Conservation (phyloP, 2,113 vertebrate genomes). For the Pipa parva region DNA sequence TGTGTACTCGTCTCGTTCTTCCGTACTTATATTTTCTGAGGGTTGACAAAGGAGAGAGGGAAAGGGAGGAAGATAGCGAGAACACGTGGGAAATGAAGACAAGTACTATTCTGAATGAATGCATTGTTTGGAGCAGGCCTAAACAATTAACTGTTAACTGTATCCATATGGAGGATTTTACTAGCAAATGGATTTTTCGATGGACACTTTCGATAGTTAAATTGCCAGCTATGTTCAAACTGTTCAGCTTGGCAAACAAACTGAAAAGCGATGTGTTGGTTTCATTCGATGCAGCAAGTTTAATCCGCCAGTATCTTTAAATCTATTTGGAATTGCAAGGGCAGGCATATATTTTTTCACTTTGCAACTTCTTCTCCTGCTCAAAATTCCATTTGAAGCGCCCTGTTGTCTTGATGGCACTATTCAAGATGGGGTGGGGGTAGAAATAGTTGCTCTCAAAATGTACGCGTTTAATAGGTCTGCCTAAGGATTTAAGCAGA, state of each 20-base stretch:
- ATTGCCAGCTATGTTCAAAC: constrained; percentile 22
- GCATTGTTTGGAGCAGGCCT: constrained; percentile 24
- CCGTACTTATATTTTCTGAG: too few species aligned
- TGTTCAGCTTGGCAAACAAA: constrained; percentile 25
- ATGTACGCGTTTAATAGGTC: background rate
- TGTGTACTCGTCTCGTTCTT: too few species aligned
- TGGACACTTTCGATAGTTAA: constrained; percentile 5
- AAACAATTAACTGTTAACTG: constrained; percentile 16
- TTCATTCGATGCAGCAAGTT: constrained; percentile 1
- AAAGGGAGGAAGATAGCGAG: too few species aligned
- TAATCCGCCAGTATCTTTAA: background rate
- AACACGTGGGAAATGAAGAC: too few species aligned
- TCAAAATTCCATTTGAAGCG: constrained; percentile 19
- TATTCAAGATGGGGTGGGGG: background rate
- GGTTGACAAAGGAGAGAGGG: too few species aligned
- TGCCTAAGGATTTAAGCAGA: background rate
- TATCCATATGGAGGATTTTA: constrained; percentile 20
- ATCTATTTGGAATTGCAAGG: constrained; percentile 1
- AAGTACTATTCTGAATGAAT: constrained; percentile 4
- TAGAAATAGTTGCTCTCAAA: background rate
- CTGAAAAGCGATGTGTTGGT: background rate
- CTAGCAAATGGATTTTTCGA: constrained; percentile 6
- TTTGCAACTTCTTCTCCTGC: too few species aligned
- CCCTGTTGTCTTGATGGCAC: background rate
- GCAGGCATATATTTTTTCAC: constrained; percentile 1